Evolutionary conservation across 2,888 invertebrate species (phyloP).

Genomic region (Bedellia somnulentella): DNA sequence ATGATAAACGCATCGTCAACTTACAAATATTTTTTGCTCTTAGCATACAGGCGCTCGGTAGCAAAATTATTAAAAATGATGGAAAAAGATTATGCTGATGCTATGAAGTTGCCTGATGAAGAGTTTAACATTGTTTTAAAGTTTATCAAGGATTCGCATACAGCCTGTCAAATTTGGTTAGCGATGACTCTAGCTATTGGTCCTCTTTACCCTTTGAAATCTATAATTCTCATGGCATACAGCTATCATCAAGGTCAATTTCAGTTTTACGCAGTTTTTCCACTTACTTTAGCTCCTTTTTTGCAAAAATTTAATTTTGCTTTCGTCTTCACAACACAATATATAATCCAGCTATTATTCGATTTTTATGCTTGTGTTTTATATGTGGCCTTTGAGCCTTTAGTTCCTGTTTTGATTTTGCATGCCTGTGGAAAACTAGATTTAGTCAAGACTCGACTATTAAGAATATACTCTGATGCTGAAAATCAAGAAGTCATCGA

Average conservation of each 20-base stretch:
- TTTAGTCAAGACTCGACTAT: conserved; percentile 21
- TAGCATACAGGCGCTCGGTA: too few species aligned
- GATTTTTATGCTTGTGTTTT: conserved; percentile 15
- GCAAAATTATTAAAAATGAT: too few species aligned
- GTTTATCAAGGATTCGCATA: too few species aligned
- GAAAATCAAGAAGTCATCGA: conserved; percentile 12
- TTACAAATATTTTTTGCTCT: too few species aligned
- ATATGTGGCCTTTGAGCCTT: conserved; percentile 32
- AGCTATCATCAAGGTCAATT: conserved; percentile 18
- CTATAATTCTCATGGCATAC: conserved; percentile 21
- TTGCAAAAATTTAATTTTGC: conserved; percentile 3
- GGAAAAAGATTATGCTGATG: too few species aligned
- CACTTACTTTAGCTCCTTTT: conserved; percentile 23
- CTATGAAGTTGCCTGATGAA: too few species aligned
- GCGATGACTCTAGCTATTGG: conserved; percentile 16
- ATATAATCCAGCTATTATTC: not conserved
- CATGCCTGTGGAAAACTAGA: conserved; percentile 35
- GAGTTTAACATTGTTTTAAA: too few species aligned
- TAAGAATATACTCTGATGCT: conserved; percentile 16
- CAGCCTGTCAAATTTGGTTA: conserved; percentile 23
- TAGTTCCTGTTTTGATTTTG: conserved; percentile 33
- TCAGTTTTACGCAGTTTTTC: conserved; percentile 23
- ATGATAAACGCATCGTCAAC: too few species aligned
- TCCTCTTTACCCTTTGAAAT: conserved; percentile 23
- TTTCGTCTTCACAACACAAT: too few species aligned